These are phyloP conservation scores for Catharus bicknelli DNA, from an alignment of 2,113 vertebrate genomes.

Conservation along the genomic window DNA sequence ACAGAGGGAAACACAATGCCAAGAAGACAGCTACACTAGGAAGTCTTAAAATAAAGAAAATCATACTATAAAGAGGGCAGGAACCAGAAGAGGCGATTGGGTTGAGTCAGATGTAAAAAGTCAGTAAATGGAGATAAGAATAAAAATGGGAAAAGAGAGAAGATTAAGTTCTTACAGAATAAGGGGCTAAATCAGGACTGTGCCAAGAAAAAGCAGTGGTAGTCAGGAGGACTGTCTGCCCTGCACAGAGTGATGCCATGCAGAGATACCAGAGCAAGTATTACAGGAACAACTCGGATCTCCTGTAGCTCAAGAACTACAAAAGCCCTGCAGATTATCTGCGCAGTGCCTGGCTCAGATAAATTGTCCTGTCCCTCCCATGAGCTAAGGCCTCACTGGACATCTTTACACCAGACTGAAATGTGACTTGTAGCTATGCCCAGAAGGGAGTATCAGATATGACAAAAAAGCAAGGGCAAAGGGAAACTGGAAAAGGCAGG, in stretches of 20 bases:
- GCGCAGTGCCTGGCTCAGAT: not conserved
- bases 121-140: not conserved
- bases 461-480: not conserved
- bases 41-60: not conserved
- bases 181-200: not conserved
- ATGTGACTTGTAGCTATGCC: rapidly evolving
- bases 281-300: not conserved
- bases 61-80: not conserved
- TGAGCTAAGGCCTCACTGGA: not conserved
- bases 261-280: not conserved
- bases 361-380: not conserved
- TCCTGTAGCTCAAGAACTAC: not conserved
- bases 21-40: not conserved
- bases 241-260: not conserved
- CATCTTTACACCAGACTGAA: not conserved
- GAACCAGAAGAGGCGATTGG: not conserved
- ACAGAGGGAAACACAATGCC: not conserved
- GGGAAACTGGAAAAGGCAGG: not conserved
- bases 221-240: not conserved
- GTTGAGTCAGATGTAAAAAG: not conserved
- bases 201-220: not conserved
- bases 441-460: not conserved
- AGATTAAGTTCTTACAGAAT: not conserved
- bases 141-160: not conserved
- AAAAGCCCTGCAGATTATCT: not conserved